These are phyloP conservation scores for Menidia beryllina DNA, from an alignment of 2,113 vertebrate genomes.

Conservation along the genomic window DNA sequence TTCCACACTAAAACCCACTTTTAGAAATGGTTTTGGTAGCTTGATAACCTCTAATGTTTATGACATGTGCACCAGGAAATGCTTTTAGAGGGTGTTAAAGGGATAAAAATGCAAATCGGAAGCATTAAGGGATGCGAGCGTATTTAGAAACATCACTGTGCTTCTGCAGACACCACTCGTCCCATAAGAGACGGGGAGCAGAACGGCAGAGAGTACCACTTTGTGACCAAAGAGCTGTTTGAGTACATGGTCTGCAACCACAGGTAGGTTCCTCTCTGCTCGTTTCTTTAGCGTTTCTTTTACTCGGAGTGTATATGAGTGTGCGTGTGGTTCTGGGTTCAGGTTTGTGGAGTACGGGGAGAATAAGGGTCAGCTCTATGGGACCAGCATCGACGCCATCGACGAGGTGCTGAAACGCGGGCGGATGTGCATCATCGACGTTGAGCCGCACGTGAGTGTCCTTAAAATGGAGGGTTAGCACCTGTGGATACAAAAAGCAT, in stretches of 20 bases:
- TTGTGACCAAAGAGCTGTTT: constrained; percentile 90
- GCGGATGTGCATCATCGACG: constrained; percentile 89
- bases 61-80: no score
- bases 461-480: no score
- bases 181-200: constrained; percentile 88
- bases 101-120: no score
- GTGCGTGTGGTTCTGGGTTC: not conserved
- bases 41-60: no score
- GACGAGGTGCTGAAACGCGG: constrained; percentile 84
- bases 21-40: no score
- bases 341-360: constrained; percentile 94
- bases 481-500: no score
- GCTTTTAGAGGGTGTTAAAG: no score
- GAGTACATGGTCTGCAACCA: constrained; percentile 90
- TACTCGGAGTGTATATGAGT: not conserved
- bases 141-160: no score
- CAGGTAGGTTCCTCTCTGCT: constrained; percentile 80
- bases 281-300: not conserved
- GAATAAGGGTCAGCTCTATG: constrained; percentile 87
- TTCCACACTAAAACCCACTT: no score
- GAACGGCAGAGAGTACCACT: constrained; percentile 91
- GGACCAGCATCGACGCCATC: constrained; percentile 89
- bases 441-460: constrained; percentile 87
- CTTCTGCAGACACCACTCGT: constrained; percentile 88
- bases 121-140: no score